Base-by-base conservation (phyloP, 2,888 invertebrate genomes). In the Pollenia angustigena region DNA sequence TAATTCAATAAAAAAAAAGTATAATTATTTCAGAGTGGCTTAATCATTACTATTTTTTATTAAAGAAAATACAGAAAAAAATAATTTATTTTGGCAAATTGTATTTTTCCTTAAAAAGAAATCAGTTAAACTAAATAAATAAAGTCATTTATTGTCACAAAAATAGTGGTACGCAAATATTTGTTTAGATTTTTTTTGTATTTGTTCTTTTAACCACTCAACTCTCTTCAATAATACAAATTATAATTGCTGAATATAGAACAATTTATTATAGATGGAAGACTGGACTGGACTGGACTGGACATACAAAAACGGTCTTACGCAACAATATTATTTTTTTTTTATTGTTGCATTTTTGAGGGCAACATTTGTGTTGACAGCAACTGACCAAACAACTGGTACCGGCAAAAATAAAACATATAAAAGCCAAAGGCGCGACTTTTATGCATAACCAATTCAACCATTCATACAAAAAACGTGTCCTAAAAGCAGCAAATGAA, bases 201-300 rank as follows among this genome's bases (percentile, higher is more conserved):
- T 50, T n/a, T 7, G 1, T 69, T 16, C 10, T 50, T 46, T 10
- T 12, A 32, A 32, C 32, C 32, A 32, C 32, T 32, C 32, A 32
- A 3, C 52, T 32, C 32, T n/a, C 11, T 10, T 14, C 7, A 10
- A 52, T 52, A 50, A 69, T 12, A 52, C 52, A 69, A 50, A 32
- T 7, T 69, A 69, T 40, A 50, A 69, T 69, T 16, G 11, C 68
- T 16, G 16, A 69, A 52, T 69, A 69, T 52, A 50, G 16, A 50
- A 50, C 40, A 69, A 69, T 40, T 52, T 40, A 69, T 69, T 40
- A 69, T 32, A n/a, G 23, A 46, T 8, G 12, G 44, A 66, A 4
- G 46, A 23, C 12, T 66, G 66, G 40, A 68, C 4, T 18, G 12
- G 46, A 23, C 12, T 66, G 66, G 40, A 68, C 4, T 18, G 12